These are phyloP conservation scores for Chelidonichthys spinosus DNA, from an alignment of 2,797 vertebrate species.

Conservation along the genomic window DNA sequence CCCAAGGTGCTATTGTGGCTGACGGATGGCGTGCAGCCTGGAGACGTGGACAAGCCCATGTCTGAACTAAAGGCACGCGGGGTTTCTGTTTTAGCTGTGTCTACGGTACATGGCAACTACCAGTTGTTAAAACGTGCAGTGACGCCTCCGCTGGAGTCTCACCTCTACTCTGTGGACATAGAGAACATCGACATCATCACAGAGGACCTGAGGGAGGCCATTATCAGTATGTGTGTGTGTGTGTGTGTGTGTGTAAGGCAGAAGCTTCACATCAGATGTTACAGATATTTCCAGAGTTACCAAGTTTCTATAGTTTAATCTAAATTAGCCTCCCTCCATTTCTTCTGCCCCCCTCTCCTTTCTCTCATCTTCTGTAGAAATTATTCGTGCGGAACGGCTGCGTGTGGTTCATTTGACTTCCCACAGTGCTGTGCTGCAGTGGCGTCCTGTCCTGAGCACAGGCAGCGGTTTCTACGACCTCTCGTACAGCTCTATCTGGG, in stretches of 20 bases:
- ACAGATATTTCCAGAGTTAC: background rate
- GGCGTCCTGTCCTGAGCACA: slow-evolving; percentile 69
- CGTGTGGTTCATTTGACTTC: slow-evolving; percentile 67
- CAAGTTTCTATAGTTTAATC: background rate
- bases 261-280: no score
- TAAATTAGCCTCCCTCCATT: background rate
- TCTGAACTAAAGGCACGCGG: slow-evolving; percentile 85
- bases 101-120: slow-evolving; percentile 86
- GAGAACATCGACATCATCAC: slow-evolving; percentile 89
- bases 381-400: slow-evolving; percentile 69
- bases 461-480: slow-evolving; percentile 68
- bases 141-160: slow-evolving; percentile 85
- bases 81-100: slow-evolving; percentile 87
- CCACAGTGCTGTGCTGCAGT: slow-evolving; percentile 77
- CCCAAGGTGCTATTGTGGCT: slow-evolving; percentile 93
- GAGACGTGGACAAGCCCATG: slow-evolving; percentile 85
- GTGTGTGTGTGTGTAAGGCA: slow-evolving; percentile 5
- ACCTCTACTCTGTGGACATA: slow-evolving; percentile 90
- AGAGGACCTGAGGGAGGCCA: slow-evolving; percentile 83
- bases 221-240: slow-evolving; percentile 84
- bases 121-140: slow-evolving; percentile 84
- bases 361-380: slow-evolving; percentile 55
- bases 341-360: background rate
- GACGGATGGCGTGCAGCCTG: slow-evolving; percentile 90
- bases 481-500: slow-evolving; percentile 36